Percentiles rank a stretch among this genome's conserved stretches.
Evolutionary conservation across 2,888 invertebrate species (phyloP).

Genomic region (Itoplectis maculator): DNA sequence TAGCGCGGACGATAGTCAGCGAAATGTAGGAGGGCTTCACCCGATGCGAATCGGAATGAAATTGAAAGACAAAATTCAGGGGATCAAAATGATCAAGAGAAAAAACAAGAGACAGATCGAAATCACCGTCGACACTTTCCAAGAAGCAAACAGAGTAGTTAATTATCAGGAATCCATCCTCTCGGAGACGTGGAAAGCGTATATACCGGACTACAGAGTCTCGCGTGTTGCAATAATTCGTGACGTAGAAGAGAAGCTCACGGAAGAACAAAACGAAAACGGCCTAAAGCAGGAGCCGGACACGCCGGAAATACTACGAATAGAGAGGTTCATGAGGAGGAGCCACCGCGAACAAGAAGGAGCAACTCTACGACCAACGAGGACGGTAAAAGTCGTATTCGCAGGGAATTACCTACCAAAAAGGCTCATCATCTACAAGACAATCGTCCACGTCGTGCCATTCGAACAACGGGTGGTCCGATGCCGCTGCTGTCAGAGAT

Average conservation of each 20-base stretch:
- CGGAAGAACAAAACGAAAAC: slow-evolving; percentile 10
- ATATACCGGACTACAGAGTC: slow-evolving; percentile 34
- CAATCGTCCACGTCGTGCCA: neutral
- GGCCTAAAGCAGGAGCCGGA: slow-evolving; percentile 7
- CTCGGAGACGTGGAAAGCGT: slow-evolving; percentile 18
- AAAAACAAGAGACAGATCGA: slow-evolving; percentile 2
- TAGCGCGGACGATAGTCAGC: neutral
- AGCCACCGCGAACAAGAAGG: slow-evolving; percentile 1
- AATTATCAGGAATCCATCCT: slow-evolving; percentile 13
- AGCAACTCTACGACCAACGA: neutral
- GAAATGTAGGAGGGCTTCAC: neutral
- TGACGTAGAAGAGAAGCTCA: slow-evolving; percentile 11
- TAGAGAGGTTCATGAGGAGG: neutral
- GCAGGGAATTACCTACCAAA: slow-evolving; percentile 4
- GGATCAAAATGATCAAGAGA: neutral
- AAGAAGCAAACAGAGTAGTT: slow-evolving; percentile 24
- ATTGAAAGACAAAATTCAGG: neutral
- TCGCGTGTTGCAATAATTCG: slow-evolving; percentile 9
- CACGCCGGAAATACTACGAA: slow-evolving; percentile 6
- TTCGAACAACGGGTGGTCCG: slow-evolving; percentile 1
- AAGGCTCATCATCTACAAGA: slow-evolving; percentile 2
- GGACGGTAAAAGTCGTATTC: slow-evolving; percentile 6
- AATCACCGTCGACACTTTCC: neutral
- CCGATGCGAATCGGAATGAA: slow-evolving; percentile 7
- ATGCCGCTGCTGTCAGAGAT: slow-evolving; percentile 11